Conservation (phyloP, 2,797 vertebrate genomes). For the Cuculus canorus region DNA sequence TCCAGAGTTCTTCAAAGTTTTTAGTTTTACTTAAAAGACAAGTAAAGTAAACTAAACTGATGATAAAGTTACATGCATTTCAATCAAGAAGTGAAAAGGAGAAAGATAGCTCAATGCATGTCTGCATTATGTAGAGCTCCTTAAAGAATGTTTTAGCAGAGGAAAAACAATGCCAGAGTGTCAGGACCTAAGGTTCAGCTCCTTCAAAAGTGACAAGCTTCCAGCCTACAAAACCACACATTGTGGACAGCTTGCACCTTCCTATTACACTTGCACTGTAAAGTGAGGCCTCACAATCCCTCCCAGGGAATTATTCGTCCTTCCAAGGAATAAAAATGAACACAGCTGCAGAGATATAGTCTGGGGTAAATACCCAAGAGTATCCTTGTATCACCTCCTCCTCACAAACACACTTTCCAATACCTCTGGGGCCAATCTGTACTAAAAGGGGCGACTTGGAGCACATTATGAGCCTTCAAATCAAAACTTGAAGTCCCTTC, state of each 20-base stretch:
- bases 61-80: not conserved
- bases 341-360: not conserved
- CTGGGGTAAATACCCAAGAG: not conserved
- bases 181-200: not conserved
- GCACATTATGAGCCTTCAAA: not conserved
- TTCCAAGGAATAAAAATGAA: not conserved
- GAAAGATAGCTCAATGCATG: not conserved
- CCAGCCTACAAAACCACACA: not conserved
- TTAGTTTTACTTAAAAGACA: not conserved
- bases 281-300: not conserved
- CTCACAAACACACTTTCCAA: not conserved
- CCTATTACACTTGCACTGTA: not conserved
- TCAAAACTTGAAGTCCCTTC: not conserved
- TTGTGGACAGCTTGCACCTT: not conserved
- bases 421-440: not conserved
- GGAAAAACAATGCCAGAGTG: not conserved
- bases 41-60: conserved; percentile 1
- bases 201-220: not conserved
- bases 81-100: not conserved
- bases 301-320: not conserved
- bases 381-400: not conserved
- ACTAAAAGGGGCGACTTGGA: not conserved
- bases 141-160: not conserved
- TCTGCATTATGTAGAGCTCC: not conserved
- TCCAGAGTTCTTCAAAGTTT: not conserved